phyloP scores from a whole-genome alignment of 2,797 vertebrate species.

The Gymnothorax javanicus region DNA sequence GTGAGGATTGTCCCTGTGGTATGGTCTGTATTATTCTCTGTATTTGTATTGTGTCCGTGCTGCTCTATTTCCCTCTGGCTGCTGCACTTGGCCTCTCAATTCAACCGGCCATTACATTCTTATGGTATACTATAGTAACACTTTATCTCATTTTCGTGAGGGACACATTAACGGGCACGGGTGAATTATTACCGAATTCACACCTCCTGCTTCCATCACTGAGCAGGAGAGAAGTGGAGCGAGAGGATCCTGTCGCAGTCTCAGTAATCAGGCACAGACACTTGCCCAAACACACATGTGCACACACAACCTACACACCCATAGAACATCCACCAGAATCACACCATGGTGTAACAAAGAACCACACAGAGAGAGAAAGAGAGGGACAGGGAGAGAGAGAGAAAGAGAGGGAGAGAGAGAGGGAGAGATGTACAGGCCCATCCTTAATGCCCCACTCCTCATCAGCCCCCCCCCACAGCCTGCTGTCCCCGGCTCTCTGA shows the following conservation, averaged over 20 bases:
- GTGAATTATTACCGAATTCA: background rate
- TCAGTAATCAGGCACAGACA: background rate
- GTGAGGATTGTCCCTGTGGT: no score
- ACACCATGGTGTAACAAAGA: background rate
- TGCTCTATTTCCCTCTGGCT: no score
- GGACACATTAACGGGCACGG: background rate
- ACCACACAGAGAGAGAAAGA: background rate
- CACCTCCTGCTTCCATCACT: background rate
- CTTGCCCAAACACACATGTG: background rate
- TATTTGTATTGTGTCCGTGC: no score
- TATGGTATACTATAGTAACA: no score
- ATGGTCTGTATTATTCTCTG: no score
- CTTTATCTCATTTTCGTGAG: no score
- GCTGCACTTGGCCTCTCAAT: no score
- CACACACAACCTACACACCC: background rate
- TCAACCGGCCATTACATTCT: no score
- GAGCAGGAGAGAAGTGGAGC: background rate
- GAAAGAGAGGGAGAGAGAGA: conserved; percentile 17
- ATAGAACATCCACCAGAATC: conserved; percentile 4
- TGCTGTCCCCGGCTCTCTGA: conserved; percentile 50
- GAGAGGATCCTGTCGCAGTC: background rate
- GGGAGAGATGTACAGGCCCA: conserved; percentile 22
- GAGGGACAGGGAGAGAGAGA: conserved; percentile 18
- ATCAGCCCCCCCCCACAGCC: conserved; percentile 33
- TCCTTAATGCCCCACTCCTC: background rate